These are phyloP conservation scores for Drosophila ezoana DNA, from an alignment of 2,888 invertebrate genomes.

Conservation along the genomic window DNA sequence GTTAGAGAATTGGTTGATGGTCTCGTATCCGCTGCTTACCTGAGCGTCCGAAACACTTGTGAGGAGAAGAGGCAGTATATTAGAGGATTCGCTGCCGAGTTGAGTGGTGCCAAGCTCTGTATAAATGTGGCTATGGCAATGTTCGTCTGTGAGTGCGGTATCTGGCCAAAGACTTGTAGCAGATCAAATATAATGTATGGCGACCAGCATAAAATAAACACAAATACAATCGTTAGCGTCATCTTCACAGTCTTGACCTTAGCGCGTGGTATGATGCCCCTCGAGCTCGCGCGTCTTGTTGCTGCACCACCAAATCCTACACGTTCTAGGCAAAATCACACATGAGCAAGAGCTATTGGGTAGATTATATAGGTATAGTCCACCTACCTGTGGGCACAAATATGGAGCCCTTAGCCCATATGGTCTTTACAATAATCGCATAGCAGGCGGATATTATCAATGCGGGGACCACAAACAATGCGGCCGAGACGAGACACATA, in stretches of 20 bases:
- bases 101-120: conserved; percentile 95
- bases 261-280: conserved; percentile 96
- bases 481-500: conserved; percentile 92
- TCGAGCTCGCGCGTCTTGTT: conserved; percentile 92
- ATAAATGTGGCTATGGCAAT: conserved; percentile 95
- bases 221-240: conserved; percentile 98
- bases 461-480: conserved; percentile 94
- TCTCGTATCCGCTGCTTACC: conserved; percentile 86
- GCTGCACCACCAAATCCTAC: conserved; percentile 85
- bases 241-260: conserved; percentile 99
- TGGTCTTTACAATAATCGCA: conserved; percentile 95
- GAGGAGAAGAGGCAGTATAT: conserved; percentile 98
- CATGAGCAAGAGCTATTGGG: conserved; percentile 14
- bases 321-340: conserved; percentile 62
- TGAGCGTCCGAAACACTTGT: conserved; percentile 92
- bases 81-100: conserved; percentile 97
- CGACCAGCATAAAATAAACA: conserved; percentile 97
- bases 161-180: conserved; percentile 93
- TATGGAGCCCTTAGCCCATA: conserved; percentile 91
- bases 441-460: conserved; percentile 95
- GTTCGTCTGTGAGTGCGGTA: conserved; percentile 91
- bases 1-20: not conserved
- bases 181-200: conserved; percentile 97
- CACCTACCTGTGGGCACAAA: conserved; percentile 83
- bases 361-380: not conserved